Evolutionary conservation across 2,888 invertebrate genomes (phyloP).

Genomic region (Onchidella celtica): DNA sequence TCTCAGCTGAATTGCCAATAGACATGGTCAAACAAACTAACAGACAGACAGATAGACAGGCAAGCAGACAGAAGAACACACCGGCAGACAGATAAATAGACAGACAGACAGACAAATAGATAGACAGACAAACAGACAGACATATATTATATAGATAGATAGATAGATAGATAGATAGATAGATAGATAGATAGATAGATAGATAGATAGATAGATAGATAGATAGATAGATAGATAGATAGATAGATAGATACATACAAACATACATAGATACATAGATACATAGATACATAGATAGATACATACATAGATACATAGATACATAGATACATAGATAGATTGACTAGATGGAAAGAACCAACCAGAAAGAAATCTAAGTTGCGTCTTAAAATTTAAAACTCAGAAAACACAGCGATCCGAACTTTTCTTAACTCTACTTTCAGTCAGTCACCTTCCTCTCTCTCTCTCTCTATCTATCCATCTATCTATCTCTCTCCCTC

Average conservation of each 20-base stretch:
- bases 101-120: too few relatives aligned
- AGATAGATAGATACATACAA: background rate
- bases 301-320: constrained; percentile 7
- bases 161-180: too few relatives aligned
- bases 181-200: background rate
- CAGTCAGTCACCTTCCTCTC: background rate
- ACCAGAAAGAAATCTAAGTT: too few relatives aligned
- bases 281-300: constrained; percentile 23
- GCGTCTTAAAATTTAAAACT: too few relatives aligned
- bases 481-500: constrained; percentile 21
- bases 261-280: background rate
- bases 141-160: too few relatives aligned
- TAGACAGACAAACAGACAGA: too few relatives aligned
- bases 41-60: too few relatives aligned
- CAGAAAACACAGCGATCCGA: too few relatives aligned
- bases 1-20: background rate
- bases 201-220: constrained; percentile 10
- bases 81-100: too few relatives aligned
- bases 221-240: constrained; percentile 1
- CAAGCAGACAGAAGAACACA: too few relatives aligned
- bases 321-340: constrained; percentile 16
- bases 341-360: too few relatives aligned
- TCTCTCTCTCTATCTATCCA: constrained; percentile 4
- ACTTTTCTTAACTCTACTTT: background rate
- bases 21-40: too few relatives aligned